These are phyloP conservation scores for Florisuga fusca DNA, from an alignment of 2,797 vertebrate species.

Conservation along the genomic window DNA sequence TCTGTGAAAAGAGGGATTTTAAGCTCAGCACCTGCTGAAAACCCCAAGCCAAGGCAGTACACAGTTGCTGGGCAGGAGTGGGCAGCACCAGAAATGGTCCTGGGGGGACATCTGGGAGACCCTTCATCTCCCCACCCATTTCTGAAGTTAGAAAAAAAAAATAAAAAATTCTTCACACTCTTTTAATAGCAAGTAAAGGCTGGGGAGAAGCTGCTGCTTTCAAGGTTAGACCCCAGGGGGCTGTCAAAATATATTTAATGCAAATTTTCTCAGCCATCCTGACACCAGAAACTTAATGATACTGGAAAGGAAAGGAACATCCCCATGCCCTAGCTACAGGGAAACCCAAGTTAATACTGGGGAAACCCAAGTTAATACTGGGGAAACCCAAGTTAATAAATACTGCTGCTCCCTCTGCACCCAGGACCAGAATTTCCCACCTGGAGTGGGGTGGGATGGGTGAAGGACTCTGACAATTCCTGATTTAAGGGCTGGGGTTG, in stretches of 20 bases:
- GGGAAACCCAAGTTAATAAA: too few relatives aligned
- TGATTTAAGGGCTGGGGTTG: fast-evolving
- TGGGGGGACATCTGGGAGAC: not conserved
- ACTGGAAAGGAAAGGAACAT: not conserved
- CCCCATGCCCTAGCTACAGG: not conserved
- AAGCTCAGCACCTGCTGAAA: not conserved
- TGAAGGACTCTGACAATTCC: fast-evolving
- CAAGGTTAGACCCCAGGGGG: not conserved
- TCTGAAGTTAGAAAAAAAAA: not conserved
- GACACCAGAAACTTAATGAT: not conserved
- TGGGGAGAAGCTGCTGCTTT: not conserved
- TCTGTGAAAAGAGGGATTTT: not conserved
- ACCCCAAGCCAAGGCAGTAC: not conserved
- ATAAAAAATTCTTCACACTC: not conserved
- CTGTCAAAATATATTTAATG: not conserved
- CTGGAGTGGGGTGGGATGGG: not conserved
- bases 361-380: too few relatives aligned
- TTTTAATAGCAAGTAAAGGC: not conserved
- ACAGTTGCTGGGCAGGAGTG: not conserved
- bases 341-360: not conserved
- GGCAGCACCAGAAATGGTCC: not conserved
- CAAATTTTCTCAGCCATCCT: not conserved
- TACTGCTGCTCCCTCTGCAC: not conserved
- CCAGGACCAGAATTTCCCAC: fast-evolving
- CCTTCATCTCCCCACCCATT: not conserved